phyloP scores from a whole-genome alignment of 1,140 invertebrate species.

The Tribolium castaneum region DNA sequence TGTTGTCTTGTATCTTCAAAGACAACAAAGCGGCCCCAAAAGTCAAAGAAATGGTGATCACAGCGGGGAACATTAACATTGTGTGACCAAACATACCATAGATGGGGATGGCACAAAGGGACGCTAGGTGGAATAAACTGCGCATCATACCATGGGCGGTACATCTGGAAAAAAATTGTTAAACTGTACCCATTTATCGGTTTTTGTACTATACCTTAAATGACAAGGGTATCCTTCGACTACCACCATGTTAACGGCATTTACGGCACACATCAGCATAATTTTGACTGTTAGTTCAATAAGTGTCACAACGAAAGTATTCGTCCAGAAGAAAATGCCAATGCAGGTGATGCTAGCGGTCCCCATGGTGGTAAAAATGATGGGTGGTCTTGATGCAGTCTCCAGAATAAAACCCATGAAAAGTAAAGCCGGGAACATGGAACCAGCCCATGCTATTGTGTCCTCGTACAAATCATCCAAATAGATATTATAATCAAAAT shows the following conservation, averaged over 20 bases:
- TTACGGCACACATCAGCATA: slow-evolving; percentile 57
- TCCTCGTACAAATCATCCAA: slow-evolving; percentile 59
- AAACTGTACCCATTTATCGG: neutral
- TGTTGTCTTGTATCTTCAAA: slow-evolving; percentile 60
- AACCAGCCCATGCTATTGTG: slow-evolving; percentile 57
- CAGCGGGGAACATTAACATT: slow-evolving; percentile 56
- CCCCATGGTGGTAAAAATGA: slow-evolving; percentile 49
- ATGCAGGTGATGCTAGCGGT: slow-evolving; percentile 49
- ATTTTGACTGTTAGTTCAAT: slow-evolving; percentile 56
- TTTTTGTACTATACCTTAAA: slow-evolving; percentile 52
- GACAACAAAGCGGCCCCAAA: slow-evolving; percentile 56
- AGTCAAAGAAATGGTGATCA: slow-evolving; percentile 55
- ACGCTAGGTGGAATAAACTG: slow-evolving; percentile 58
- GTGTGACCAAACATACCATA: slow-evolving; percentile 55
- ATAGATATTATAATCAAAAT: slow-evolving; percentile 64
- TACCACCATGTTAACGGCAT: slow-evolving; percentile 56
- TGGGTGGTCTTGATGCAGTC: slow-evolving; percentile 50
- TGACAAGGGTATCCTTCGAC: slow-evolving; percentile 61
- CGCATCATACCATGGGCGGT: slow-evolving; percentile 61
- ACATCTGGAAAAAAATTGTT: slow-evolving; percentile 56
- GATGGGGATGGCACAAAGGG: slow-evolving; percentile 59
- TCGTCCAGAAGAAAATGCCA: slow-evolving; percentile 58
- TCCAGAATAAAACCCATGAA: slow-evolving; percentile 56
- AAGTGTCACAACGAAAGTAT: slow-evolving; percentile 51
- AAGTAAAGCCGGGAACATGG: slow-evolving; percentile 56